These are phyloP conservation scores for Takifugu rubripes DNA, from an alignment of 2,797 vertebrate genomes.

Conservation along the genomic window DNA sequence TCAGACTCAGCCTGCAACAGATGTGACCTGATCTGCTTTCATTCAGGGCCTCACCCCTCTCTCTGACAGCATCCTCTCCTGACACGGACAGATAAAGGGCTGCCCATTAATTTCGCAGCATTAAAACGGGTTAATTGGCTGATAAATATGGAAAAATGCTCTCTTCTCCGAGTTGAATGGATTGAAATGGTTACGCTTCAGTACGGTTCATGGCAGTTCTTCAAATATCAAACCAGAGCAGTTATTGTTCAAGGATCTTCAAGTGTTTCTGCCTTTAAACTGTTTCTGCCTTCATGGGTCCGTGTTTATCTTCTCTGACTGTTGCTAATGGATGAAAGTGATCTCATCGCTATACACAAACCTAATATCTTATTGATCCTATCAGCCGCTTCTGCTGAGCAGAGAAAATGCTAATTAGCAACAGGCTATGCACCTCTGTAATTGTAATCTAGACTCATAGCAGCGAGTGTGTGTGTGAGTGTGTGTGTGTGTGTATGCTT, in stretches of 20 bases:
- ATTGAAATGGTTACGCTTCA: no score
- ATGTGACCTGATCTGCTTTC: conserved; percentile 43
- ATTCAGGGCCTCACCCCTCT: conserved; percentile 30
- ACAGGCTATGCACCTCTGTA: conserved; percentile 76
- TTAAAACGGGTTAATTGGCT: no score
- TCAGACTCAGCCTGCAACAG: conserved; percentile 58
- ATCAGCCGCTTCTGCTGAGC: conserved; percentile 82
- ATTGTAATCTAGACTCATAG: conserved; percentile 83
- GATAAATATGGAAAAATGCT: no score
- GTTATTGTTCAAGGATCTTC: no score
- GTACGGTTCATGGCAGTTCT: no score
- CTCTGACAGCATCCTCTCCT: conserved; percentile 7
- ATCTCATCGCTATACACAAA: conserved; percentile 88
- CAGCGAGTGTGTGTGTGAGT: conserved; percentile 49
- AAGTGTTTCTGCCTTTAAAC: conserved; percentile 29
- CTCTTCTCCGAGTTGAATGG: no score
- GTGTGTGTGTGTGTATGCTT: conserved; percentile 31
- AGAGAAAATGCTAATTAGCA: conserved; percentile 88
- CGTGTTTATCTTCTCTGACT: conserved; percentile 60
- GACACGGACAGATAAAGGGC: not conserved
- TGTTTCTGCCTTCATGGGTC: conserved; percentile 38
- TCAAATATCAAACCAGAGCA: no score
- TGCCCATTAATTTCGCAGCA: not conserved
- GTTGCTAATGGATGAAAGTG: conserved; percentile 73
- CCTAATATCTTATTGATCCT: conserved; percentile 88